A percentile compares a stretch with the other conserved stretches of the same genome.
phyloP scores from a whole-genome alignment of 2,113 vertebrate genomes.

The Cairina moschata region DNA sequence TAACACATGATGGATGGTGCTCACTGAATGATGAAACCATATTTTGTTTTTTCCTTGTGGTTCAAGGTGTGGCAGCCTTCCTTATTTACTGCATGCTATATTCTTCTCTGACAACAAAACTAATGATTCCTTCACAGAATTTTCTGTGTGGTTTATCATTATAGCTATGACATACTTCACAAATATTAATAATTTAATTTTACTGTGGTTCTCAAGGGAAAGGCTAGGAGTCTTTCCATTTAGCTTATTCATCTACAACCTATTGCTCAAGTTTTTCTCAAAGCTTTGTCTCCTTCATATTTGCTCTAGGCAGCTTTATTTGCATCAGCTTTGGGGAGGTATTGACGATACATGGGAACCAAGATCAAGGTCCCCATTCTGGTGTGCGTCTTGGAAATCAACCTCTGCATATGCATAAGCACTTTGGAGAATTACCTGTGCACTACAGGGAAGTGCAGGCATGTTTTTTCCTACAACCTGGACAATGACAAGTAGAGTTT shows the following conservation, averaged over 20 bases:
- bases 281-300: background rate
- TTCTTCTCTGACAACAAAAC: background rate
- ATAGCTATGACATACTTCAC: background rate
- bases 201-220: background rate
- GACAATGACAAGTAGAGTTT: background rate
- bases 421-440: background rate
- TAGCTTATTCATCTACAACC: background rate
- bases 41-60: slow-evolving; percentile 1
- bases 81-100: background rate
- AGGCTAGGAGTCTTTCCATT: background rate
- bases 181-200: slow-evolving; percentile 24
- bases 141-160: background rate
- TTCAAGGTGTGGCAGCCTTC: slow-evolving; percentile 44
- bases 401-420: background rate
- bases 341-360: background rate
- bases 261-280: background rate
- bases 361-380: background rate
- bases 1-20: slow-evolving; percentile 12
- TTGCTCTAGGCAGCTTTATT: background rate
- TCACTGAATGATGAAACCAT: slow-evolving; percentile 27
- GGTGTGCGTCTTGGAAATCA: background rate
- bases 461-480: background rate
- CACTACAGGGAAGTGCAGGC: background rate
- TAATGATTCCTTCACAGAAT: background rate
- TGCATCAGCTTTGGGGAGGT: background rate